A percentile compares a stretch with the other conserved stretches of the same genome.
These are phyloP conservation scores for Caprella mutica DNA, from an alignment of 2,888 invertebrate species.

Conservation along the genomic window DNA sequence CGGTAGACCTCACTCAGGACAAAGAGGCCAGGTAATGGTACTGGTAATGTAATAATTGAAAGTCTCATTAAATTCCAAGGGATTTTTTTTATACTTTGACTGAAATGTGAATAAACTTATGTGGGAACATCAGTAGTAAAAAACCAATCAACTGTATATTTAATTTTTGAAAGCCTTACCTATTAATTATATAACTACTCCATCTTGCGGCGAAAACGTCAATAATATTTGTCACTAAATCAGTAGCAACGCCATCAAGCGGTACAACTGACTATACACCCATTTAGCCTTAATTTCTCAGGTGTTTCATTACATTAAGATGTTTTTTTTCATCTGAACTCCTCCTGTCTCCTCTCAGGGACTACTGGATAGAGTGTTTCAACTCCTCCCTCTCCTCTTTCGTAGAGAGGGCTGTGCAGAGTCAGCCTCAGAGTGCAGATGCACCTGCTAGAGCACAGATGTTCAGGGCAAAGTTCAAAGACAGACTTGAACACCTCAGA, in stretches of 20 bases:
- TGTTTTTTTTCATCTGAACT: background rate
- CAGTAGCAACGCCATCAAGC: no score
- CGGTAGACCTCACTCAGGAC: constrained; percentile 75
- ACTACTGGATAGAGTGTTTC: constrained; percentile 86
- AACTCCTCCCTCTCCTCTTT: constrained; percentile 72
- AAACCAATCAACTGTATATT: background rate
- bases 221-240: background rate
- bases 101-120: no score
- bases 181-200: no score
- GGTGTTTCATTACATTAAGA: no score
- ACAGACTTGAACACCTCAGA: constrained; percentile 60
- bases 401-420: constrained; percentile 60
- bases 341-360: constrained; percentile 39
- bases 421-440: constrained; percentile 61
- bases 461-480: constrained; percentile 70
- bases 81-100: constrained; percentile 1
- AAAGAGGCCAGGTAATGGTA: constrained; percentile 53
- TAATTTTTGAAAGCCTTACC: background rate
- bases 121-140: background rate
- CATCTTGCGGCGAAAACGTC: no score
- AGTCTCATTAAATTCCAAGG: background rate
- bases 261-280: no score
- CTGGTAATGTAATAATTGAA: constrained; percentile 42
- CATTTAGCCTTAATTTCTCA: no score
- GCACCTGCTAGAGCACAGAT: constrained; percentile 66